Base-by-base conservation (phyloP, 2,113 vertebrate genomes). In the Dicerorhinus sumatrensis region DNA sequence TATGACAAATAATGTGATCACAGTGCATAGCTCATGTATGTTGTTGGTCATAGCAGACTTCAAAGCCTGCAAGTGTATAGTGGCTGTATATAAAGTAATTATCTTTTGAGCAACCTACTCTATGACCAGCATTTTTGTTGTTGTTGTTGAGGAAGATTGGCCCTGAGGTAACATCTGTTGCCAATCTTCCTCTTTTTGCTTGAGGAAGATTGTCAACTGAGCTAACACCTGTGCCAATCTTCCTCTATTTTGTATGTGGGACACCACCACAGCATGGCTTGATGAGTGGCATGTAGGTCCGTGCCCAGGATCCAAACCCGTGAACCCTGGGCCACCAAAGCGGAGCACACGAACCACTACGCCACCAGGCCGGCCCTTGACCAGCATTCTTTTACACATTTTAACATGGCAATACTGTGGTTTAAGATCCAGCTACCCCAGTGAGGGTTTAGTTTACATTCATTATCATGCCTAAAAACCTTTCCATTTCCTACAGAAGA, bases 381-480 rank as follows among this genome's bases (percentile, higher is more conserved):
- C 48, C 48, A 48, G 48, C 48, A 93, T 81, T 85, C 46, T 81
- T 92, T 88, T 58, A 88, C 17, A 88, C 18, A 46, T 67, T 95
- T 81, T 87, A 46, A 65, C 8, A 42, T 65, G 58, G 76, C 46
- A 92, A 14, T 67, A 18, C 91, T 58, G 58, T 25, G 46, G 36
- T 81, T 73, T 91, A 72, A 81, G 31, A 76, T 95, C 36, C 48
- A 31, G 69, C 39, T 83, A 80, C 54, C 12, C 13, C 29, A 56
- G 21, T 72, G 27, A 91, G 54, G 2, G 54, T 76, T 88, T 60
- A 94, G 9, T 73, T 94, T 56, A 63, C 76, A 89, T 72, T 67
- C 54, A 89, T 88, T 54, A 54, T 62, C 77, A 60, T 51, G 25
- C 5, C 77, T 91, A 60, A 77, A 67, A 84, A 83, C 27, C 33